Base-by-base conservation (phyloP, 2,888 invertebrate species). In the Phragmatobia fuliginosa region DNA sequence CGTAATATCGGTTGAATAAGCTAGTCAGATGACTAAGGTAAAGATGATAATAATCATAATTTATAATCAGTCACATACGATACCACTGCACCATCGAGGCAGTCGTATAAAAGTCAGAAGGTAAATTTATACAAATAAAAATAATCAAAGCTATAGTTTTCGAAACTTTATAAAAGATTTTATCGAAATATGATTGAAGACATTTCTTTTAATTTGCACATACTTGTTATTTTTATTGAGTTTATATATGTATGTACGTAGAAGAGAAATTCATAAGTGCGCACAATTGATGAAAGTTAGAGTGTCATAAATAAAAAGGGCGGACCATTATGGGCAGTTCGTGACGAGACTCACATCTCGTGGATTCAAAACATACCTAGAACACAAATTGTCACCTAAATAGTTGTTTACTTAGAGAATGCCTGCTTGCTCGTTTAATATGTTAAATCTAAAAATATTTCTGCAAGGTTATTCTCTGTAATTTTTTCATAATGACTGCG, bases 301-400 rank as follows among this genome's bases (percentile, higher is more conserved):
- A 75, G 65, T 62, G 66, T 60, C 64, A 68, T 72, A 75, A 77
- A 70, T 69, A 71, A 49, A 75, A 80, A 62, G 49, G 62, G 25
- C 62, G 58, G 41, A 69, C 76, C 62, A 71, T 80, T 73, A 78
- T 71, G 62, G 63, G 28, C 14, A 32, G 28, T 65, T 80, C 78
- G 78, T 78, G 78, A 78, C 78, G 59, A 66, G 75, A 80, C 71
- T 80, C 64, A 11, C 62, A 49, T 21, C 60, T 56, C 28, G 64
- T 61, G 62, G 71, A 68, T 78, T 67, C 68, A 11, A 63, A 60
- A 63, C 59, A 66, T 59, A 21, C 52, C 52, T n/a, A 67, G 28
- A 56, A 62, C 62, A 64, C 62, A 68, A 80, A 70, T 63, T 69
- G 66, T 68, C 32, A n/a, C n/a, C 63, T 60, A 72, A 75, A 71